Conservation (phyloP, 2,797 vertebrate genomes). For the Xiphorhynchus erythropygius region DNA sequence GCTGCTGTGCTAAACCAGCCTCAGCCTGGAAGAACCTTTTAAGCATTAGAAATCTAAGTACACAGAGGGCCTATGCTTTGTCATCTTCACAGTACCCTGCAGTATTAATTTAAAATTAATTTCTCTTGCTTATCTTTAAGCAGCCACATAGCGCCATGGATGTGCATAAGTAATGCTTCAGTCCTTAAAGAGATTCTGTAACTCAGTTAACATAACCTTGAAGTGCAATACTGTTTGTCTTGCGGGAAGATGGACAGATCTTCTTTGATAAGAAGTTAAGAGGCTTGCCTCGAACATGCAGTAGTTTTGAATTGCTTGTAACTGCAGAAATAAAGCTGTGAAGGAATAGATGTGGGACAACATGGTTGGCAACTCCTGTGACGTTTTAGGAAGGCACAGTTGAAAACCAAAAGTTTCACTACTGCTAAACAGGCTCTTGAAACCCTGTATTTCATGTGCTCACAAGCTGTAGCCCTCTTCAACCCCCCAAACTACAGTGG, state of each 20-base stretch:
- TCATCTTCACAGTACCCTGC: constrained; percentile 69
- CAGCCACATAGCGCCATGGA: constrained; percentile 64
- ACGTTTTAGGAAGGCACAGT: constrained; percentile 39
- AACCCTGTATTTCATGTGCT: constrained; percentile 22
- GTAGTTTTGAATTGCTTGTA: constrained; percentile 72
- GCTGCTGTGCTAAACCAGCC: constrained; percentile 49
- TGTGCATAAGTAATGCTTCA: constrained; percentile 66
- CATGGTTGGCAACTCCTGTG: constrained; percentile 24
- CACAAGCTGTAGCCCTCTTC: not conserved
- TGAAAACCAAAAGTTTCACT: constrained; percentile 51
- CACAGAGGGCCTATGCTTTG: constrained; percentile 65
- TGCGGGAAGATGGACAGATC: constrained; percentile 67
- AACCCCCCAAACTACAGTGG: not conserved
- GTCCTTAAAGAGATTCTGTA: constrained; percentile 68
- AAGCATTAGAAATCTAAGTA: constrained; percentile 66
- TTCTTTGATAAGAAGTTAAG: constrained; percentile 54
- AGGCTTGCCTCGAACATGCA: constrained; percentile 50
- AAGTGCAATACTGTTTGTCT: constrained; percentile 80
- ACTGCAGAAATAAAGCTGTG: constrained; percentile 74
- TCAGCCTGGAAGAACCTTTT: constrained; percentile 38
- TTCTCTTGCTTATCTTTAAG: constrained; percentile 71
- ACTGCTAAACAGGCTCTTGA: constrained; percentile 36
- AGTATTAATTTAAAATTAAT: constrained; percentile 75
- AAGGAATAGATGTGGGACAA: constrained; percentile 60
- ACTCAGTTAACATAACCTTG: constrained; percentile 71